Percentiles rank a stretch among this genome's conserved stretches.
Conservation (phyloP, 2,113 vertebrate species). For the Cisticola juncidis region DNA sequence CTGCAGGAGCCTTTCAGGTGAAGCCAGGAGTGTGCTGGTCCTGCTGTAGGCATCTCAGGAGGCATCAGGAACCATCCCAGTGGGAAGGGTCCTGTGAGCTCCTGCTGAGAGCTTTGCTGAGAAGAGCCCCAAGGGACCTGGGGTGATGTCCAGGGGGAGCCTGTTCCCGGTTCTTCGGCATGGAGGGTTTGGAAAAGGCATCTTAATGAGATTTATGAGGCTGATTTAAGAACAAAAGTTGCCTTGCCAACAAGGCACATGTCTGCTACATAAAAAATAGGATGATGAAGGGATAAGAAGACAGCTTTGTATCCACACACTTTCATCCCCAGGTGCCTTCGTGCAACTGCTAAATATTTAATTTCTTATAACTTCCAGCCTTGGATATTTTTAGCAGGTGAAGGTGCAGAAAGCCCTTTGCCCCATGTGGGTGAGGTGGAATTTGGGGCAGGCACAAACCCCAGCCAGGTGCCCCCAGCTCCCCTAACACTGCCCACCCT, state of each 20-base stretch:
- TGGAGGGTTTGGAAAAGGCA: background rate
- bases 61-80: rapidly evolving
- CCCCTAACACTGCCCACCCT: background rate
- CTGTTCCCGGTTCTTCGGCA: background rate
- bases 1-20: background rate
- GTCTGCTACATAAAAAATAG: conserved; percentile 61
- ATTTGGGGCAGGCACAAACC: background rate
- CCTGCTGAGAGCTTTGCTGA: background rate
- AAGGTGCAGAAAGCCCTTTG: background rate
- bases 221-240: conserved; percentile 60
- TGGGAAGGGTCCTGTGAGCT: background rate
- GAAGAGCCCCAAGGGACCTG: background rate
- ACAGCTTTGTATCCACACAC: conserved; percentile 60
- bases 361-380: conserved; percentile 22
- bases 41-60: background rate
- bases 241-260: conserved; percentile 68
- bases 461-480: background rate
- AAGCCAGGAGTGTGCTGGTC: background rate
- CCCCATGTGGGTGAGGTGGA: background rate
- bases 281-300: conserved; percentile 55
- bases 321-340: conserved; percentile 72
- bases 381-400: background rate
- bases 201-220: conserved; percentile 43
- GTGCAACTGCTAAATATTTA: conserved; percentile 63
- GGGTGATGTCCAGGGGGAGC: background rate